A percentile compares a stretch with the other conserved stretches of the same genome.
Evolutionary conservation across 92 coral and sea anemone species (phyloP).

Genomic region (Hydrozoanthus gracilis): DNA sequence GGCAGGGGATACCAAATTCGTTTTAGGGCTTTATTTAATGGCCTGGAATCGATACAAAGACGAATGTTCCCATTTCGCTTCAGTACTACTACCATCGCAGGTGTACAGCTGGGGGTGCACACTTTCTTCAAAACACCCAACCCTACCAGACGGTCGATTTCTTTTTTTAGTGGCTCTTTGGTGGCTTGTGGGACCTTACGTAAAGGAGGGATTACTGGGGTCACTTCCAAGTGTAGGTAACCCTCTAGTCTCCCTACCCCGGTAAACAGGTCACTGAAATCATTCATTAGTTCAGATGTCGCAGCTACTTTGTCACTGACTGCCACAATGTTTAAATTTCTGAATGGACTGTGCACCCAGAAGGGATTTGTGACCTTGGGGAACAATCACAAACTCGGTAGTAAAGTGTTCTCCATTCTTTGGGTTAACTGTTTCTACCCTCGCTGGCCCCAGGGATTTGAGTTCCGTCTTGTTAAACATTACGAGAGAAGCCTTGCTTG

Average conservation of each 20-base stretch:
- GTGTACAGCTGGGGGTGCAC: conserved; percentile 32
- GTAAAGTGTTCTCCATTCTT: conserved; percentile 29
- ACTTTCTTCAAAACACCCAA: conserved; percentile 4
- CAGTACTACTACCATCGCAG: conserved; percentile 59
- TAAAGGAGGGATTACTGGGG: conserved; percentile 44
- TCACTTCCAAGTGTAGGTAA: conserved; percentile 26
- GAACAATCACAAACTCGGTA: conserved; percentile 34
- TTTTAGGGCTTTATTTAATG: conserved; percentile 44
- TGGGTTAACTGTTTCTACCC: conserved; percentile 54
- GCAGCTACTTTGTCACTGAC: too few species aligned
- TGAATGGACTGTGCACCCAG: conserved; percentile 51
- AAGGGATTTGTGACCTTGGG: conserved; percentile 41
- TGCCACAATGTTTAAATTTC: conserved; percentile 49
- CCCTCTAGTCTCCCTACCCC: background rate
- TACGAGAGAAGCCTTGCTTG: conserved; percentile 7
- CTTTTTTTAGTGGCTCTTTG: background rate
- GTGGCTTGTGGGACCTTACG: conserved; percentile 43
- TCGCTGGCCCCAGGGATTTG: conserved; percentile 51
- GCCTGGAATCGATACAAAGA: conserved; percentile 56
- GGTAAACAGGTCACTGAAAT: too few species aligned
- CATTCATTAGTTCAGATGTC: too few species aligned
- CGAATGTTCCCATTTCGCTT: conserved; percentile 54
- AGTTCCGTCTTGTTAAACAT: conserved; percentile 56
- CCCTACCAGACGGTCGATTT: conserved; percentile 1
- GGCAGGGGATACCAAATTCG: conserved; percentile 57